Evolutionary conservation across 2,888 invertebrate genomes (phyloP).

Genomic region (Lasioglossum calceatum): DNA sequence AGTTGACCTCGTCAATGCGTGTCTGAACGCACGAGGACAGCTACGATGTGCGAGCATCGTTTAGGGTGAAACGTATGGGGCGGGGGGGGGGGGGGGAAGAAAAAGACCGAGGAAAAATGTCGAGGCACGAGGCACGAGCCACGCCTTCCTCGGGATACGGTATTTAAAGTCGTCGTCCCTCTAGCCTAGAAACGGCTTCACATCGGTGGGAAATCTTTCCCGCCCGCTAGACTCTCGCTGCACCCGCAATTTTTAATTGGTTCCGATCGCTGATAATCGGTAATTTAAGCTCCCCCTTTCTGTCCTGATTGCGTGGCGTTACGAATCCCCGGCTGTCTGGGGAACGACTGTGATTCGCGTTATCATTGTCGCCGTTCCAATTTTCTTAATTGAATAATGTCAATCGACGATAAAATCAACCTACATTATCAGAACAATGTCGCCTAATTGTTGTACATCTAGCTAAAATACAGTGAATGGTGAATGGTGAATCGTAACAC

Average conservation of each 20-base stretch:
- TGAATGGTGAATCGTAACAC: not conserved
- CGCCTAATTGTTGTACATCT: not conserved
- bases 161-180: slow-evolving; percentile 55
- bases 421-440: not conserved
- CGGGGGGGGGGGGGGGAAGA: not conserved
- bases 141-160: slow-evolving; percentile 65
- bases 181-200: slow-evolving; percentile 65
- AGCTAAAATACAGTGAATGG: not conserved
- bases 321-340: slow-evolving; percentile 25
- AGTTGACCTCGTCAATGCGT: slow-evolving; percentile 46
- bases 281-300: slow-evolving; percentile 43
- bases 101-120: slow-evolving; percentile 41
- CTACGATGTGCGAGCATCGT: slow-evolving; percentile 45
- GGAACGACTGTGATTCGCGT: slow-evolving; percentile 5
- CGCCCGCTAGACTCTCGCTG: slow-evolving; percentile 7
- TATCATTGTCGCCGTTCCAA: not conserved
- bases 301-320: slow-evolving; percentile 22
- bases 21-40: slow-evolving; percentile 45
- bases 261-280: slow-evolving; percentile 60
- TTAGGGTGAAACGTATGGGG: slow-evolving; percentile 25
- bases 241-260: slow-evolving; percentile 66
- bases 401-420: not conserved
- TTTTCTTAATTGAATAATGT: not conserved
- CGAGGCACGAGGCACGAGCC: slow-evolving; percentile 62
- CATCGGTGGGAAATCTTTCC: slow-evolving; percentile 56